Percentiles rank a stretch among this genome's conserved stretches.
phyloP scores from a whole-genome alignment of 2,888 invertebrate genomes.

The Folsomia candida region DNA sequence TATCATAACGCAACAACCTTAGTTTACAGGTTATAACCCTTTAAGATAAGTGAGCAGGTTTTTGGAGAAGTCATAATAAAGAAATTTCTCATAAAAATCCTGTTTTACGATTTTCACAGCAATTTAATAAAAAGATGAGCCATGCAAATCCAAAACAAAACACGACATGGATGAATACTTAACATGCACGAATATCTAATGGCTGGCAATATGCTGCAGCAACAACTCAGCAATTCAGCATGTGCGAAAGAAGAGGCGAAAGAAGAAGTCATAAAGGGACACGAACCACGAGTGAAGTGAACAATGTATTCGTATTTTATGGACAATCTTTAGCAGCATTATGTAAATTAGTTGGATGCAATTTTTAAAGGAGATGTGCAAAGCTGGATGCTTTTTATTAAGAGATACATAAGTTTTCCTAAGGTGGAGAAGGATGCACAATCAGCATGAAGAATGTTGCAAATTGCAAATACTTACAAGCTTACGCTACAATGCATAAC shows the following conservation, averaged over 20 bases:
- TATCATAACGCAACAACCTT: background rate
- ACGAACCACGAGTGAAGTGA: background rate
- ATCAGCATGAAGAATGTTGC: background rate
- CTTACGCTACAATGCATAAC: background rate
- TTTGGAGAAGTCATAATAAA: background rate
- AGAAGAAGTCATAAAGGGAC: background rate
- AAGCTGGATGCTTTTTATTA: background rate
- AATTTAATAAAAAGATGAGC: background rate
- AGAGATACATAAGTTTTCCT: background rate
- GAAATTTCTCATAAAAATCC: background rate
- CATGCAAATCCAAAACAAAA: constrained; percentile 1
- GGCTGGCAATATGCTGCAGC: too few relatives aligned
- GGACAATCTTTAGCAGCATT: background rate
- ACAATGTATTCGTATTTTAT: background rate
- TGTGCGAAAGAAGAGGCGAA: background rate
- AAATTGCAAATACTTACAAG: background rate
- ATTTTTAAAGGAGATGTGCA: background rate
- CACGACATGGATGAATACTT: background rate
- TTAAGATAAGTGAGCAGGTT: background rate
- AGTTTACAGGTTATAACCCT: background rate
- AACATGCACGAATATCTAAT: too few relatives aligned
- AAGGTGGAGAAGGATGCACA: background rate
- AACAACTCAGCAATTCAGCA: too few relatives aligned
- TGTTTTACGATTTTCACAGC: constrained; percentile 1
- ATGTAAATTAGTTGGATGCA: background rate